Base-by-base conservation (phyloP, 2,888 invertebrate species). In the Drosophila ustulata region DNA sequence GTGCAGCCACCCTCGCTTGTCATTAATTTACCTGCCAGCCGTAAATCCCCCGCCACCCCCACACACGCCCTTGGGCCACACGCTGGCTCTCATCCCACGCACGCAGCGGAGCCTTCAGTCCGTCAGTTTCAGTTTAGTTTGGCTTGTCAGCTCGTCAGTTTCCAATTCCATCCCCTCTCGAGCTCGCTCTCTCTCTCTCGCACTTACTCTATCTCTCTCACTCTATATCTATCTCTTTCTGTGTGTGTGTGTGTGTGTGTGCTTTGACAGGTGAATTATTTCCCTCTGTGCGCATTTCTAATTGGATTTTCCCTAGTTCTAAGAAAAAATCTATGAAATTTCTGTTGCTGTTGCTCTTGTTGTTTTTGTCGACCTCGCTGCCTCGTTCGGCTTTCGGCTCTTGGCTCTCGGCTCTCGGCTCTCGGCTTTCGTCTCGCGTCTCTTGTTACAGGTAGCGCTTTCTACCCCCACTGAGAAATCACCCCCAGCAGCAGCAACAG, bases 291-390 rank as follows among this genome's bases (percentile, higher is more conserved):
- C 69, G 77, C 82, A 83, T 86, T 86, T 85, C 90, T 84, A 90
- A 90, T 90, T 90, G 90, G 90, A 90, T 90, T 90, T 90, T 89
- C 90, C 83, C 82, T 62, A 80, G 86, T 89, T 91, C 91, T 90
- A 90, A 90, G 90, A 90, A 91, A 91, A 90, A 90, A 87, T 87
- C 89, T 87, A 87, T 87, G 88, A 88, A 89, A 81, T 81, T 81
- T 82, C 69, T 41, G 39, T 41, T 41, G 37, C 39, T 41, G 13
- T 41, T 53, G 52, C 73, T n/a, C n/a, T n/a, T 41, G 53, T 68
- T 30, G 28, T 41, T 43, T 4, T 66, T 66, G 71, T 74, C 84
- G 77, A 89, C 89, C 86, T 89, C 82, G 46, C 43, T 47, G 18
- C 49, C 11, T 2, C 34, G 13, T 32, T 30, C 28, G 7, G 6